Conservation (phyloP, 2,113 vertebrate genomes). For the Pao palembangensis region DNA sequence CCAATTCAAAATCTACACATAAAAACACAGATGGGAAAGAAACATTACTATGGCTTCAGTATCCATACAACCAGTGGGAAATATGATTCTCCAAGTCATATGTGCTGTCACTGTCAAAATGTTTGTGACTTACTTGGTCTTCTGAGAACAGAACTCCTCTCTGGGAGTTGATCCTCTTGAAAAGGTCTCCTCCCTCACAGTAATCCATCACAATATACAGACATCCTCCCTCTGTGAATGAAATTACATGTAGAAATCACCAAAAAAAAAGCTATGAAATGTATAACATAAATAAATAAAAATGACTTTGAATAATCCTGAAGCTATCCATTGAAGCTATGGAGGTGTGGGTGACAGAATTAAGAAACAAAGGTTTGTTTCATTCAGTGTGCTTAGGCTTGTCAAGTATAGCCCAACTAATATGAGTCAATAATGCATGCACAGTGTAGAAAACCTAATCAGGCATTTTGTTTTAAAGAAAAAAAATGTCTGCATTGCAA, state of each 20-base stretch:
- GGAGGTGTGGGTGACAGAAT: too few species aligned
- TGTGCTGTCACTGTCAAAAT: not conserved
- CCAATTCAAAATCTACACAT: constrained; percentile 90
- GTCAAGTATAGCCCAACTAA: too few species aligned
- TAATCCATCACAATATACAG: constrained; percentile 99
- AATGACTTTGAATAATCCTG: not conserved
- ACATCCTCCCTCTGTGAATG: constrained; percentile 84
- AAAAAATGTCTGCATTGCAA: too few species aligned
- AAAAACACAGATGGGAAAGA: not conserved
- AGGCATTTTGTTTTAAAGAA: too few species aligned
- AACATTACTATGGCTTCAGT: not conserved
- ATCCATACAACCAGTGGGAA: not conserved
- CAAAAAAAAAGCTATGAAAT: too few species aligned
- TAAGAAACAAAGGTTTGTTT: too few species aligned
- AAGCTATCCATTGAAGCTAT: not conserved
- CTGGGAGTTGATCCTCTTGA: constrained; percentile 95
- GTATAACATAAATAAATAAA: too few species aligned
- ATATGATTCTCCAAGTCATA: not conserved
- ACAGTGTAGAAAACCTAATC: too few species aligned
- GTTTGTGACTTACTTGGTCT: constrained; percentile 81
- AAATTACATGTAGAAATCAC: too few species aligned
- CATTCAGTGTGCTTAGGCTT: too few species aligned
- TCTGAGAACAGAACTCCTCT: constrained; percentile 89
- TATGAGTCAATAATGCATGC: too few species aligned
- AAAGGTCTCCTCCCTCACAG: constrained; percentile 96